Evolutionary conservation across 2,888 invertebrate genomes (phyloP).

Genomic region (Aporophyla lueneburgensis): DNA sequence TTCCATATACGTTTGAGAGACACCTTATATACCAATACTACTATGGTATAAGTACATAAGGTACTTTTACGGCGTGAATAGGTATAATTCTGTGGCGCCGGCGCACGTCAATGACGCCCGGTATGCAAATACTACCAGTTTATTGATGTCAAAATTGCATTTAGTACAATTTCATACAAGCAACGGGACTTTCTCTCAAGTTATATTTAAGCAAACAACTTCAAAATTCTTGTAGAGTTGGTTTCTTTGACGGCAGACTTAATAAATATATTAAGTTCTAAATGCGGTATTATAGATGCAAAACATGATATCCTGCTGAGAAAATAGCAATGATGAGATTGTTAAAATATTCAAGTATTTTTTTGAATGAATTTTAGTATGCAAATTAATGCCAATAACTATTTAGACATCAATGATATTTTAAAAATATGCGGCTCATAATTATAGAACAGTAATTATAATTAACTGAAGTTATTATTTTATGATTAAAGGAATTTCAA

Average conservation of each 20-base stretch:
- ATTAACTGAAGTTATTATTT: constrained; percentile 14
- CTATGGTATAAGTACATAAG: constrained; percentile 44
- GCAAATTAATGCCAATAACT: constrained; percentile 33
- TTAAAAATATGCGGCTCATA: constrained; percentile 1
- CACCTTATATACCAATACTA: constrained; percentile 36
- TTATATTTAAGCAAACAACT: constrained; percentile 38
- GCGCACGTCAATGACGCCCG: constrained; percentile 72
- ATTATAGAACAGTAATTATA: constrained; percentile 28
- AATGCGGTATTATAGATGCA: constrained; percentile 43
- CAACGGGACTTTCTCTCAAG: constrained; percentile 63
- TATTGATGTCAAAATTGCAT: constrained; percentile 71
- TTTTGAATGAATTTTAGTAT: constrained; percentile 8
- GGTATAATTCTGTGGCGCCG: constrained; percentile 64
- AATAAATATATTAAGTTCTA: constrained; percentile 34
- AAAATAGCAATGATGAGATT: constrained; percentile 42
- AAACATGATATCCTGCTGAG: constrained; percentile 49
- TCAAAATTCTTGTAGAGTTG: constrained; percentile 2
- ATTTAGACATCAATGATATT: constrained; percentile 4
- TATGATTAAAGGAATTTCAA: constrained; percentile 3
- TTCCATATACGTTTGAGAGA: constrained; percentile 61
- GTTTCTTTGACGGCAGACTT: constrained; percentile 39
- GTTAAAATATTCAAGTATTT: constrained; percentile 43
- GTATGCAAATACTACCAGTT: constrained; percentile 79
- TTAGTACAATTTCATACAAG: constrained; percentile 53
- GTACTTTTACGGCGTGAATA: constrained; percentile 47